Evolutionary conservation across 2,888 invertebrate species (phyloP).

Genomic region (Stomorhina lunata): DNA sequence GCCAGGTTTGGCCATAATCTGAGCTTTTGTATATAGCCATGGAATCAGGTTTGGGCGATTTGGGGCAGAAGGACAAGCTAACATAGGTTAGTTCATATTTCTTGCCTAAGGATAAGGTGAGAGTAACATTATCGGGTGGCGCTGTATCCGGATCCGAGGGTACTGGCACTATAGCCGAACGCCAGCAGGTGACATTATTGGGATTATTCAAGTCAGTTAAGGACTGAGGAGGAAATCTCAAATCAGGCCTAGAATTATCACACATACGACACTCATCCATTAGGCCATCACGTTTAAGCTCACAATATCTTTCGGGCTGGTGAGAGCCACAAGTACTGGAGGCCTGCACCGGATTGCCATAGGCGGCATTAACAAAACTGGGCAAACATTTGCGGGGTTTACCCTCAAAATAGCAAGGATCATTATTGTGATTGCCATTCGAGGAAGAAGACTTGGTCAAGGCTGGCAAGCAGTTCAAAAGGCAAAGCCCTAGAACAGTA

Average conservation of each 20-base stretch:
- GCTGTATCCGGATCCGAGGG: conserved; percentile 86
- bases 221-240: conserved; percentile 89
- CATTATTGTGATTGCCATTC: conserved; percentile 27
- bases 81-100: conserved; percentile 99
- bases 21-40: conserved; percentile 98
- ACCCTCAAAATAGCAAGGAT: conserved; percentile 80
- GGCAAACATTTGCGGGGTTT: conserved; percentile 92
- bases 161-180: conserved; percentile 90
- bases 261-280: conserved; percentile 86
- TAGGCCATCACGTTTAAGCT: conserved; percentile 80
- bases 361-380: conserved; percentile 99
- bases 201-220: conserved; percentile 98
- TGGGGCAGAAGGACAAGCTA: conserved; percentile 96
- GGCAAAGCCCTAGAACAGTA: not conserved
- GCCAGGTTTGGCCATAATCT: conserved; percentile 98
- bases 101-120: conserved; percentile 95
- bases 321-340: conserved; percentile 94
- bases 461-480: not conserved
- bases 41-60: conserved; percentile 95
- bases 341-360: conserved; percentile 92
- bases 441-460: conserved; percentile 20
- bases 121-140: conserved; percentile 95
- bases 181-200: conserved; percentile 98
- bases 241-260: conserved; percentile 88
- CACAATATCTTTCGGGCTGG: conserved; percentile 89